These are phyloP conservation scores for Dioctria linearis DNA, from an alignment of 2,888 invertebrate species.

Conservation along the genomic window DNA sequence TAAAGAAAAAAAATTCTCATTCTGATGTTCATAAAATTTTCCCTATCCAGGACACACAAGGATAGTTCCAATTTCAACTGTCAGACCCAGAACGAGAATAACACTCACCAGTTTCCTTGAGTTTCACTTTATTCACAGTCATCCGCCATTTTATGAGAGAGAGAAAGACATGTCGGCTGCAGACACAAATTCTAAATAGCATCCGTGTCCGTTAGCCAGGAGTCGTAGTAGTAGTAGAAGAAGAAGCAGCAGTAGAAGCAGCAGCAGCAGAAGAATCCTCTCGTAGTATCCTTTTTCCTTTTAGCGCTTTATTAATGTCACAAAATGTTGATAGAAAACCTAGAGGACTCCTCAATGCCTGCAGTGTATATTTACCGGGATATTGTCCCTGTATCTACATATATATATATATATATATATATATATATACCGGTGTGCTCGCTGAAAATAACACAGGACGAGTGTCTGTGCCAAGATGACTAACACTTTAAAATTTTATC, in stretches of 20 bases:
- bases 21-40: slow-evolving; percentile 34
- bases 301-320: slow-evolving; percentile 30
- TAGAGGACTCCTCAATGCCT: slow-evolving; percentile 30
- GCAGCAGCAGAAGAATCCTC: neutral
- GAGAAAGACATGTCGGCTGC: slow-evolving; percentile 28
- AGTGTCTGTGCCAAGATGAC: slow-evolving; percentile 30
- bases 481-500: slow-evolving; percentile 26
- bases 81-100: slow-evolving; percentile 38
- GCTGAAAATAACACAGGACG: neutral
- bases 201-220: neutral
- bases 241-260: neutral
- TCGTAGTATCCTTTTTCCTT: neutral
- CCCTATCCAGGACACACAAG: slow-evolving; percentile 32
- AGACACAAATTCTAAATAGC: slow-evolving; percentile 24
- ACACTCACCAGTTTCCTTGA: slow-evolving; percentile 35
- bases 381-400: neutral
- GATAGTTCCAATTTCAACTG: slow-evolving; percentile 40
- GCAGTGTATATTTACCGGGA: slow-evolving; percentile 10
- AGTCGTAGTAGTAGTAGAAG: no score
- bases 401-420: no score
- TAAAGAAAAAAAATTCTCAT: neutral
- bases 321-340: slow-evolving; percentile 14
- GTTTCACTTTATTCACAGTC: slow-evolving; percentile 24
- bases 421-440: neutral
- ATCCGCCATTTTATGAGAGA: slow-evolving; percentile 38